A percentile compares a stretch with the other conserved stretches of the same genome.
Evolutionary conservation across 2,888 invertebrate species (phyloP).

Genomic region (Anodontia alba): DNA sequence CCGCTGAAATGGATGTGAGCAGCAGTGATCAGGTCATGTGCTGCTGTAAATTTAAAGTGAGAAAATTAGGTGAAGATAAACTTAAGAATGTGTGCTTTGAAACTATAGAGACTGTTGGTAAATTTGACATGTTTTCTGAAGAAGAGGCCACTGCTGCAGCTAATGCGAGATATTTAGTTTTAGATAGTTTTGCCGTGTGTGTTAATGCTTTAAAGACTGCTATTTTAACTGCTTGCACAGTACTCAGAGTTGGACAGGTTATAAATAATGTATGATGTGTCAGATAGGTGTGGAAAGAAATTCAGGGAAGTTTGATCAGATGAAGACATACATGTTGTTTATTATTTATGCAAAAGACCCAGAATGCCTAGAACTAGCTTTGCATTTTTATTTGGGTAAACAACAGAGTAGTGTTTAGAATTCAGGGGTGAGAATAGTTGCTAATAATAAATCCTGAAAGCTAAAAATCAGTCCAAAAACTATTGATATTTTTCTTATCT

Average conservation of each 20-base stretch:
- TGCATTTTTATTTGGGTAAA: too few relatives aligned
- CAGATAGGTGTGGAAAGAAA: too few relatives aligned
- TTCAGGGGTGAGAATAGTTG: too few relatives aligned
- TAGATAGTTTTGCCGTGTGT: slow-evolving; percentile 63
- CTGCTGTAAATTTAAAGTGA: not conserved
- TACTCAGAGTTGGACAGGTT: slow-evolving; percentile 71
- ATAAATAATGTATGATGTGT: slow-evolving; percentile 31
- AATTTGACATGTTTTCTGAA: not conserved
- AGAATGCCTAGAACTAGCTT: too few relatives aligned
- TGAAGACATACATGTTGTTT: too few relatives aligned
- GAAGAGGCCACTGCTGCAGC: slow-evolving; percentile 20
- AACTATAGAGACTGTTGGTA: not conserved
- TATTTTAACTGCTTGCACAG: slow-evolving; percentile 68
- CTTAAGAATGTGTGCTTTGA: not conserved
- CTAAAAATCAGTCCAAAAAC: too few relatives aligned
- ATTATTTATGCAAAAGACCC: too few relatives aligned
- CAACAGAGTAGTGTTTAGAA: too few relatives aligned
- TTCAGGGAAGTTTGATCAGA: too few relatives aligned
- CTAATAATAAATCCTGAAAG: too few relatives aligned
- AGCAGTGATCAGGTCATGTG: not conserved
- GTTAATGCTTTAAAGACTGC: slow-evolving; percentile 69
- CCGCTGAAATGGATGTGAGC: not conserved
- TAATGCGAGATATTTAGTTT: slow-evolving; percentile 23
- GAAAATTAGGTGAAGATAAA: not conserved
- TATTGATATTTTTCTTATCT: too few relatives aligned